A percentile compares a stretch with the other conserved stretches of the same genome.
Conservation (phyloP, 1,140 invertebrate genomes). For the Lucilia cuprina region DNA sequence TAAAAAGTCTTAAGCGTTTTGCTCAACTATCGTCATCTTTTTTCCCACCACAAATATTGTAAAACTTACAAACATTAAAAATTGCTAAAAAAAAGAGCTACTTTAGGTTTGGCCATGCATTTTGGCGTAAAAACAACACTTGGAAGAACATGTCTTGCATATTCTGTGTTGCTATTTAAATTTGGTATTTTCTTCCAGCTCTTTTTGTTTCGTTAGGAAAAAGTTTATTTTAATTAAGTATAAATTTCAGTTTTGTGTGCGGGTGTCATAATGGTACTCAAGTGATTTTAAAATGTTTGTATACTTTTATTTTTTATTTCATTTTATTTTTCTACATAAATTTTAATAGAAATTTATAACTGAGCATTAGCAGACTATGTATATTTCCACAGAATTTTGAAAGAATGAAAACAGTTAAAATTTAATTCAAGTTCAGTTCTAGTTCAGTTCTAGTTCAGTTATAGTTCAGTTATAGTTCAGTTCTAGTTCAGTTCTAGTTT, state of each 20-base stretch:
- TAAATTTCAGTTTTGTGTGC: slow-evolving; percentile 26
- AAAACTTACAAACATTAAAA: too few species aligned
- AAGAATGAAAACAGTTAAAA: too few species aligned
- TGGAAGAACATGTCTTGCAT: not conserved
- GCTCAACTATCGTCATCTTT: not conserved
- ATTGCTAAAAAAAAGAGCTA: not conserved
- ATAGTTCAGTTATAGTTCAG: too few species aligned
- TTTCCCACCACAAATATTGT: too few species aligned
- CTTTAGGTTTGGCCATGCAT: not conserved
- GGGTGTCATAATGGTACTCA: slow-evolving; percentile 27
- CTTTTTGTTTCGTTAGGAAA: not conserved
- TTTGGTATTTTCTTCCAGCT: not conserved
- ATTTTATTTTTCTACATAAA: not conserved
- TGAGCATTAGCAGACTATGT: not conserved
- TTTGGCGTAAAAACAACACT: not conserved
- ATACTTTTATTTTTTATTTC: not conserved
- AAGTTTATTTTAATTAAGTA: slow-evolving; percentile 33
- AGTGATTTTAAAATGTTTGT: slow-evolving; percentile 19
- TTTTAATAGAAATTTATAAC: slow-evolving; percentile 4
- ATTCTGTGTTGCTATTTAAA: too few species aligned
- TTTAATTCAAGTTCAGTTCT: too few species aligned
- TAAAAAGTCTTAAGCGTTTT: not conserved
- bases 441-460: too few species aligned
- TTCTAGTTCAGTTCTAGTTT: too few species aligned
- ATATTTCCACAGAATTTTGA: too few species aligned